These are phyloP conservation scores for Steinernema scapterisci DNA, from an alignment of 2,888 invertebrate genomes.

Conservation along the genomic window DNA sequence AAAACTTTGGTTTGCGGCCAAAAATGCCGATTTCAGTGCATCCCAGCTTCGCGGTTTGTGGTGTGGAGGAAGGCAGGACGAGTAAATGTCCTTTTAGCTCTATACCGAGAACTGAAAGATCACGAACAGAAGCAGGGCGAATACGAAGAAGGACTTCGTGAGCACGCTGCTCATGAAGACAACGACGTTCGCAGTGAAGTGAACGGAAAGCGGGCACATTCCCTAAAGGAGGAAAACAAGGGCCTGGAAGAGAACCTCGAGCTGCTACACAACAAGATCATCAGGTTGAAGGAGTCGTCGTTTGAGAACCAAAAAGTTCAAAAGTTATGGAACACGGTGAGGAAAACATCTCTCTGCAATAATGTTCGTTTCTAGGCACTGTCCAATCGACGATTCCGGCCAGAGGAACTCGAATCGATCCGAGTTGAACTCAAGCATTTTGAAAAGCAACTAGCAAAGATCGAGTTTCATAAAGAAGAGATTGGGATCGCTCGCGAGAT, in stretches of 20 bases:
- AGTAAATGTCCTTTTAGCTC: constrained; percentile 8
- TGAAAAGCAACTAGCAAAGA: constrained; percentile 54
- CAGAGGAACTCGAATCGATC: constrained; percentile 42
- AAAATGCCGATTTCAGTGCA: constrained; percentile 46
- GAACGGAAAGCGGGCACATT: constrained; percentile 28
- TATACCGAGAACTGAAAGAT: constrained; percentile 31
- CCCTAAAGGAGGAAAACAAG: constrained; percentile 37
- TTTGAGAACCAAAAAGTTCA: constrained; percentile 56
- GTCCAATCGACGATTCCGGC: constrained; percentile 33
- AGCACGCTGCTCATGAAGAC: constrained; percentile 38
- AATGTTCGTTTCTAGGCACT: constrained; percentile 19
- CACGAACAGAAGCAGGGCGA: constrained; percentile 28
- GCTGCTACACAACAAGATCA: constrained; percentile 34
- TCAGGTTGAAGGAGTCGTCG: constrained; percentile 45
- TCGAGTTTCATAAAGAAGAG: constrained; percentile 52
- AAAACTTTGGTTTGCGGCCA: constrained; percentile 57
- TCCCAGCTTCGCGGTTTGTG: constrained; percentile 49
- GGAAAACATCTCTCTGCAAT: too few relatives aligned
- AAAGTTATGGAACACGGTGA: constrained; percentile 56
- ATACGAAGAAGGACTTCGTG: constrained; percentile 34
- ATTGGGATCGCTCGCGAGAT: constrained; percentile 28
- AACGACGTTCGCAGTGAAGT: constrained; percentile 38
- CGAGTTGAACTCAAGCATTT: constrained; percentile 54
- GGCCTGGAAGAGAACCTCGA: constrained; percentile 39
- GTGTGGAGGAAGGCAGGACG: too few relatives aligned